These are phyloP conservation scores for Oreochromis spilurus DNA, from an alignment of 2,113 vertebrate genomes.

Conservation along the genomic window DNA sequence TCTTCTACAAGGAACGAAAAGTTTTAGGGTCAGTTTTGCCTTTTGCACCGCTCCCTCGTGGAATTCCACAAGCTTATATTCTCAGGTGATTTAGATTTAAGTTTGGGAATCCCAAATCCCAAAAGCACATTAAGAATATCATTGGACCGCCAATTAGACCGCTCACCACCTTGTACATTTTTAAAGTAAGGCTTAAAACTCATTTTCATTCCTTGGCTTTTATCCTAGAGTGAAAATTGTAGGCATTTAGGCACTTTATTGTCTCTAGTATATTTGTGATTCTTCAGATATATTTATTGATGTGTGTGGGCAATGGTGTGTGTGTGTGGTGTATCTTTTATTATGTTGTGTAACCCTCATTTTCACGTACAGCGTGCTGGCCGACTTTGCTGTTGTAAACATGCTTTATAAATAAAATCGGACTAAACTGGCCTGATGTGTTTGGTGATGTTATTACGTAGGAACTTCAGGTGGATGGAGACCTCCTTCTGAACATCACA, in stretches of 20 bases:
- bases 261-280: neutral
- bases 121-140: neutral
- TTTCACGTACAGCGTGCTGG: neutral
- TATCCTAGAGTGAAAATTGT: neutral
- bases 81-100: neutral
- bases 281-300: neutral
- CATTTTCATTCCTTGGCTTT: neutral
- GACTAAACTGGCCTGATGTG: neutral
- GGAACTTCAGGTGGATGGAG: conserved; percentile 93
- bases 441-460: conserved; percentile 27
- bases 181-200: neutral
- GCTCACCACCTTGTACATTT: neutral
- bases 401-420: neutral
- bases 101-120: no score
- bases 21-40: neutral
- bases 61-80: neutral
- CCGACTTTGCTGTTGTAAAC: neutral
- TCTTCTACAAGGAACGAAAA: no score
- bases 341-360: neutral
- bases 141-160: neutral
- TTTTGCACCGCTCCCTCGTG: neutral
- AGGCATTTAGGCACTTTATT: neutral
- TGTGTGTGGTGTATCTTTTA: neutral
- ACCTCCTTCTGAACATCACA: conserved; percentile 86
- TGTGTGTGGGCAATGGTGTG: neutral